Conservation (phyloP, 2,797 vertebrate species). For the Alauda arvensis region DNA sequence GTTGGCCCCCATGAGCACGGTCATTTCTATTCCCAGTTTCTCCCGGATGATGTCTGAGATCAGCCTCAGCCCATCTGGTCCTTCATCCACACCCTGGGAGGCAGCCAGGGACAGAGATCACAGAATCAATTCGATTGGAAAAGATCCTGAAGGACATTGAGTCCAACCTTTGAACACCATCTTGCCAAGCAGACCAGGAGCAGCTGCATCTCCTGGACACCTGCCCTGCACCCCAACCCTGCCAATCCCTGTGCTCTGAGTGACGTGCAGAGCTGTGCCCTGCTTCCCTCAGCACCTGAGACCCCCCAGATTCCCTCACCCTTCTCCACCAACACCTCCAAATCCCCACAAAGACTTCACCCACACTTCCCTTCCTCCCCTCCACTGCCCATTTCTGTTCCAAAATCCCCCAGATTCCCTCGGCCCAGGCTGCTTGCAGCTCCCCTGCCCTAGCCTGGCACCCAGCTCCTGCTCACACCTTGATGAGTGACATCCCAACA, state of each 20-base stretch:
- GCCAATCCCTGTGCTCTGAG: neutral
- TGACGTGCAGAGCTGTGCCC: neutral
- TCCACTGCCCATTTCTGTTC: neutral
- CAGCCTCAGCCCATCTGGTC: constrained; percentile 90
- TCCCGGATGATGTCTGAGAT: constrained; percentile 90
- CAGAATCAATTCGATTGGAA: neutral
- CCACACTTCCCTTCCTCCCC: neutral
- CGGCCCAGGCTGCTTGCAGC: neutral
- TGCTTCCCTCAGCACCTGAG: neutral
- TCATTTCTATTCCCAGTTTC: constrained; percentile 86
- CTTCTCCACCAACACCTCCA: neutral
- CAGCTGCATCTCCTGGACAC: neutral
- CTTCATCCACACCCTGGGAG: constrained; percentile 87
- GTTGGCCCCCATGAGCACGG: constrained; percentile 95
- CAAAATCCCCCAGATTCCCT: neutral
- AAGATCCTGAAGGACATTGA: neutral
- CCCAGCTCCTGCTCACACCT: constrained; percentile 72
- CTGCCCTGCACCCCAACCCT: fast-evolving
- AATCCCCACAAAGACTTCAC: neutral
- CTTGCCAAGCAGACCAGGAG: neutral
- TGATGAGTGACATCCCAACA: constrained; percentile 93
- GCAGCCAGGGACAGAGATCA: neutral
- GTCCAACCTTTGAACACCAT: neutral
- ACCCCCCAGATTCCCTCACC: fast-evolving
- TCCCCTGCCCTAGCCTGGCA: fast-evolving